phyloP scores from a whole-genome alignment of 2,113 vertebrate genomes.

The Micromys minutus region DNA sequence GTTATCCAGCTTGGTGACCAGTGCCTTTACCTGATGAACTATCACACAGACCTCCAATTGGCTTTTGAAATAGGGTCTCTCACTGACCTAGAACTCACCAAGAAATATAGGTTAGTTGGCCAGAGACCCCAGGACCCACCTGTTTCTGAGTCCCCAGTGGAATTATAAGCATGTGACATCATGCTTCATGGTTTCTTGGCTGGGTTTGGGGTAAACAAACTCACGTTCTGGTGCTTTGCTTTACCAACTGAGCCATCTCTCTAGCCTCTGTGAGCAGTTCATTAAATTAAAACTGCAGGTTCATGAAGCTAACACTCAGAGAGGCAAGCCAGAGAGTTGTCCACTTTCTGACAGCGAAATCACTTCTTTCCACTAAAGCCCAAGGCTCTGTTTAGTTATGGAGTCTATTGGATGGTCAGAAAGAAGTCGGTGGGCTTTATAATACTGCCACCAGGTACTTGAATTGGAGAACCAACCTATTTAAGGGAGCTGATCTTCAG shows the following conservation, averaged over 20 bases:
- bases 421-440: neutral
- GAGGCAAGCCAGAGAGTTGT: neutral
- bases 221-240: neutral
- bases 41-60: neutral
- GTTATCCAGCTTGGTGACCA: too few species aligned
- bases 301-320: neutral
- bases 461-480: neutral
- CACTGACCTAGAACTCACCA: neutral
- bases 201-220: neutral
- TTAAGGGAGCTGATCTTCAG: conserved; percentile 1
- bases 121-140: neutral
- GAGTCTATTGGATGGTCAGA: neutral
- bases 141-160: neutral
- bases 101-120: neutral
- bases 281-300: neutral
- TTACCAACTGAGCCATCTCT: too few species aligned
- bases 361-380: neutral
- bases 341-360: neutral
- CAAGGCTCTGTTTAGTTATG: neutral
- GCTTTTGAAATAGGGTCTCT: neutral
- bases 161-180: neutral
- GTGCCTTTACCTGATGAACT: neutral
- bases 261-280: neutral
- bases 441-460: neutral
- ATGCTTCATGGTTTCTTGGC: neutral